Percentiles rank a stretch among this genome's conserved stretches.
These are phyloP conservation scores for Tetramorium alpestre DNA, from an alignment of 1,140 invertebrate species.

Conservation along the genomic window DNA sequence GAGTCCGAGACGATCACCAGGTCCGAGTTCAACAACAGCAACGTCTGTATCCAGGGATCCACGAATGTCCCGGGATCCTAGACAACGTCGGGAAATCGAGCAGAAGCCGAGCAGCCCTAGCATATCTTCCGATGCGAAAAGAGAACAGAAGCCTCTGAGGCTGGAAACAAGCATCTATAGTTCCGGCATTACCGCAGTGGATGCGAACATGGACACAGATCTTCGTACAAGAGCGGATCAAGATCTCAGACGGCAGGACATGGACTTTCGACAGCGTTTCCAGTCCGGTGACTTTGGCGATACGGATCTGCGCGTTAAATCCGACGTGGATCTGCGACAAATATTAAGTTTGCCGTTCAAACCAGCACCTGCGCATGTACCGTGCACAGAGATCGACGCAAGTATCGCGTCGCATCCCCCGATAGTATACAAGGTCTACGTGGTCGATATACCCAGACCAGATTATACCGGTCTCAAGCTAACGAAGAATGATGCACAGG, in stretches of 20 bases:
- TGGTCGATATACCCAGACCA: constrained; percentile 90
- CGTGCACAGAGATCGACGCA: constrained; percentile 94
- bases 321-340: constrained; percentile 91
- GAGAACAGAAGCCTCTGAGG: constrained; percentile 76
- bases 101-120: constrained; percentile 65
- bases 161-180: constrained; percentile 84
- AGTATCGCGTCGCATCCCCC: constrained; percentile 92
- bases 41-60: constrained; percentile 78
- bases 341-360: constrained; percentile 90
- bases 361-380: constrained; percentile 91
- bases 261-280: constrained; percentile 87
- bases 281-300: constrained; percentile 80
- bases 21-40: constrained; percentile 40
- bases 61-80: constrained; percentile 79
- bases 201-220: constrained; percentile 81
- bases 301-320: constrained; percentile 84
- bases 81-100: constrained; percentile 69
- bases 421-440: constrained; percentile 89
- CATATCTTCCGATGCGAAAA: constrained; percentile 73
- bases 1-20: constrained; percentile 78
- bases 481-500: constrained; percentile 89
- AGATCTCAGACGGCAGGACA: constrained; percentile 84
- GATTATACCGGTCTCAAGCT: constrained; percentile 91
- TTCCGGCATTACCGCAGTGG: constrained; percentile 81
- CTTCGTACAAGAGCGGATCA: constrained; percentile 81